phyloP scores from a whole-genome alignment of 1,140 invertebrate genomes.

The Rhagoletis pomonella region DNA sequence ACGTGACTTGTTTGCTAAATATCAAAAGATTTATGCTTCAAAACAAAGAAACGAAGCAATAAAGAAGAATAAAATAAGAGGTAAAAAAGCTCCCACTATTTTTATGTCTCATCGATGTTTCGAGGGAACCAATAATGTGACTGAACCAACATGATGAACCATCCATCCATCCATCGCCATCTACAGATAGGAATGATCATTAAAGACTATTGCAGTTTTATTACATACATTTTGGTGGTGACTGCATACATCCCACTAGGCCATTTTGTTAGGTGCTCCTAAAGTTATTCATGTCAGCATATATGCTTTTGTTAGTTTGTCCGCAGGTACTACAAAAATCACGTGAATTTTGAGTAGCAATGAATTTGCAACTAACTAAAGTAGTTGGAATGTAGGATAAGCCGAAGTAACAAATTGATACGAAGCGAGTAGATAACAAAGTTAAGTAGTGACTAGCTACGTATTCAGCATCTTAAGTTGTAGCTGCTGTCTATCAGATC shows the following conservation, averaged over 20 bases:
- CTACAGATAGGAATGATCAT: slow-evolving; percentile 24
- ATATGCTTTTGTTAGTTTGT: too few species aligned
- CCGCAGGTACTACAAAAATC: too few species aligned
- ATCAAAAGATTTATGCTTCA: slow-evolving; percentile 25
- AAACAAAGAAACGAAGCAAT: slow-evolving; percentile 45
- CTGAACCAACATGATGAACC: neutral
- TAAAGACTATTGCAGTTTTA: slow-evolving; percentile 29
- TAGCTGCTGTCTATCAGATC: too few species aligned
- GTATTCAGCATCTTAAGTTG: too few species aligned
- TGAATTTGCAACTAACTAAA: too few species aligned
- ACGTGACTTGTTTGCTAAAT: slow-evolving; percentile 35
- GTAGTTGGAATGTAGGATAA: too few species aligned
- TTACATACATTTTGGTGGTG: slow-evolving; percentile 6
- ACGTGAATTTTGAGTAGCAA: too few species aligned
- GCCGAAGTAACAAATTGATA: too few species aligned
- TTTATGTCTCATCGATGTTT: slow-evolving; percentile 45
- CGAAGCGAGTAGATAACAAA: too few species aligned
- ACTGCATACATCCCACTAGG: neutral
- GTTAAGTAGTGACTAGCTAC: too few species aligned
- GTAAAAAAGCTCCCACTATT: slow-evolving; percentile 20
- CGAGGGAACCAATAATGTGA: slow-evolving; percentile 23
- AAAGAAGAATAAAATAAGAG: slow-evolving; percentile 1
- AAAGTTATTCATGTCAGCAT: too few species aligned
- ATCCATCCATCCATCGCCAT: neutral
- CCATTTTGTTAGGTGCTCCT: too few species aligned